Base-by-base conservation (phyloP, 2,113 vertebrate species). In the Aleadryas rufinucha region DNA sequence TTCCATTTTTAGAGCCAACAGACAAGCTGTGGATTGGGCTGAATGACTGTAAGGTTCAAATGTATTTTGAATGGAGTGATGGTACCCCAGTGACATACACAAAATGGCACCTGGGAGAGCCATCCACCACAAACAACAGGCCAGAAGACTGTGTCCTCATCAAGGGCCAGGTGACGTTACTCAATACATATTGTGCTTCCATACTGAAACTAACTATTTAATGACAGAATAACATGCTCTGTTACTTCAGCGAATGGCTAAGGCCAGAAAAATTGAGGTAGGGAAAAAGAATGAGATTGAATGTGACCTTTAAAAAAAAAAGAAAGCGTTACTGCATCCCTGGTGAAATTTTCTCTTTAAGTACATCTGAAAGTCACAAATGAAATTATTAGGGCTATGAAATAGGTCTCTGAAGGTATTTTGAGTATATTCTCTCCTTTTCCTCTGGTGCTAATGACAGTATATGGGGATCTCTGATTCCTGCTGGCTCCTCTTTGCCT, bases 1-100 rank as follows among this genome's bases (percentile, higher is more conserved):
- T 89, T 92, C 33, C 33, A 7, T 69, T 13, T 68, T 65, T 59
- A 99, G 99, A 97, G 68, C 64, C 97, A 7, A 97, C 93, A 44
- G 99, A 99, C 75, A 96, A 98, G 84, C 81, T 99, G 60, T 99
- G 99, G 99, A 98, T 99, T 35, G 99, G 99, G 31, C 74, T 99
- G 89, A 99, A 99, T 14, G 99, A 99, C 82, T 98, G 92, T 69
- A 98, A 94, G 92, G 97, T 98, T 88, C 98, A 98, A 50, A 98
- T 99, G 98, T 98, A 98, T 91, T 99, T 99, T 93, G 99, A 99
- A 89, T 99, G 99, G 99, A 98, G 98, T 8, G 99, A 99, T 95
- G 98, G 96, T 8, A 98, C 97, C 0, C 98, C 98, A 1, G 99
- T 99, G 33, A 98, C 98, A 11, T 99, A 98, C 90, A 99, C 98